Base-by-base conservation (phyloP, 2,888 invertebrate species). In the Sericinus montela region DNA sequence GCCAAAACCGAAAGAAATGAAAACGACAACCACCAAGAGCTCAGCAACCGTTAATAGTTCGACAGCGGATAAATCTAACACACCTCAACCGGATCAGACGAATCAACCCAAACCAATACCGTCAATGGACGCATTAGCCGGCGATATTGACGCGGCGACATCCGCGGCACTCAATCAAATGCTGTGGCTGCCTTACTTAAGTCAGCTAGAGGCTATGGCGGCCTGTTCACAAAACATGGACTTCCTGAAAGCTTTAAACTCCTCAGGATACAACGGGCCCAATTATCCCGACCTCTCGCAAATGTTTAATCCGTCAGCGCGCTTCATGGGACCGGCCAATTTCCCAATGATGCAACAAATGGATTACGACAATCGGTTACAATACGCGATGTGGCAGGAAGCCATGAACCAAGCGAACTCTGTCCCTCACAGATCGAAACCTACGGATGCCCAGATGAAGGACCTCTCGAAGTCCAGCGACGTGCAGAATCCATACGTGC, bases 141-240 rank as follows among this genome's bases (percentile, higher is more conserved):
- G 90, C 42, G 93, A 93, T 51, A 91, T 93, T 36, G 93, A 94
- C 63, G 91, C 93, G 0, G 93, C 94, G 0, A 93, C 92, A 1
- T 89, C 92, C 39, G 92, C 93, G 0, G 91, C 93, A 1, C 84
- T 94, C 41, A 93, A 92, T 63, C 94, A 94, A 67, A 93, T 94
- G 92, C 72, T 94, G 56, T 94, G 94, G 94, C 72, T 94, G 43
- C 94, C 94, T 0, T 94, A 94, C 65, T 66, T 92, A 36, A 91
- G 89, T 59, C 92, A 92, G 64, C 70, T 92, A 46, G 92, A 92
- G 65, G 88, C 90, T 7, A 89, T 91, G 72, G 90, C 86, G 75
- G 91, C 84, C 42, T 91, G 84, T 69, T 82, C 90, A 49, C 87
- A 90, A 60, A 90, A 86, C 59, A 78, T 90, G 55, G 92, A 92